phyloP scores from a whole-genome alignment of 2,797 vertebrate species.

The Amblyopsis hoosieri region DNA sequence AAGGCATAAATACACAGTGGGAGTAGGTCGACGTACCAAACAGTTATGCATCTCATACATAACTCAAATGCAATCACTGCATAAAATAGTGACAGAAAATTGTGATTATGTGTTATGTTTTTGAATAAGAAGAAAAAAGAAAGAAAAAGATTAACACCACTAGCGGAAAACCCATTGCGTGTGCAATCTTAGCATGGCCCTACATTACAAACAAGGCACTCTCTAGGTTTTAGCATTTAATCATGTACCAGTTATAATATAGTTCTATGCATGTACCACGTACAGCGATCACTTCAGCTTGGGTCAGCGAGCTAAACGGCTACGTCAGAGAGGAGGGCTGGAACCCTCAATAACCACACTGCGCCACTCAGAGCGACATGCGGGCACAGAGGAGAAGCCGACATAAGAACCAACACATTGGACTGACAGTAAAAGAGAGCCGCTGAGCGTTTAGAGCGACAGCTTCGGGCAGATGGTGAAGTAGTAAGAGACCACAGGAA shows the following conservation, averaged over 20 bases:
- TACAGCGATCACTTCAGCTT: constrained; percentile 58
- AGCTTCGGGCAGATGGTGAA: constrained; percentile 34
- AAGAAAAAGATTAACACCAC: neutral
- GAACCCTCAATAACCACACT: constrained; percentile 70
- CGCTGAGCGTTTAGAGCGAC: constrained; percentile 56
- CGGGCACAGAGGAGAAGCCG: constrained; percentile 50
- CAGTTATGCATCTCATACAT: constrained; percentile 26
- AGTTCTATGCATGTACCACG: constrained; percentile 38
- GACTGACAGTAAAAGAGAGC: constrained; percentile 65
- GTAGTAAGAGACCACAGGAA: constrained; percentile 39
- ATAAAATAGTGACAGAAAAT: constrained; percentile 16
- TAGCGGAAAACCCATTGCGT: neutral
- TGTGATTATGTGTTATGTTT: neutral
- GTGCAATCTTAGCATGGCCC: constrained; percentile 29
- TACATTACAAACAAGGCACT: constrained; percentile 43
- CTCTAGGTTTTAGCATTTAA: constrained; percentile 66
- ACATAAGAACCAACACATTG: constrained; percentile 56
- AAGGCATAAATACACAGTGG: constrained; percentile 46
- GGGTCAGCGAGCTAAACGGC: constrained; percentile 60
- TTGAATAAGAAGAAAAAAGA: constrained; percentile 11
- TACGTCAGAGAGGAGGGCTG: constrained; percentile 53
- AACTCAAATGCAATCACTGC: constrained; percentile 46
- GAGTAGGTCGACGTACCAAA: constrained; percentile 39
- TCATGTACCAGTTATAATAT: constrained; percentile 57
- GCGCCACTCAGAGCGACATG: constrained; percentile 60